A percentile compares a stretch with the other conserved stretches of the same genome.
phyloP scores from a whole-genome alignment of 2,888 invertebrate species.

The Lithophane semibrunnea region DNA sequence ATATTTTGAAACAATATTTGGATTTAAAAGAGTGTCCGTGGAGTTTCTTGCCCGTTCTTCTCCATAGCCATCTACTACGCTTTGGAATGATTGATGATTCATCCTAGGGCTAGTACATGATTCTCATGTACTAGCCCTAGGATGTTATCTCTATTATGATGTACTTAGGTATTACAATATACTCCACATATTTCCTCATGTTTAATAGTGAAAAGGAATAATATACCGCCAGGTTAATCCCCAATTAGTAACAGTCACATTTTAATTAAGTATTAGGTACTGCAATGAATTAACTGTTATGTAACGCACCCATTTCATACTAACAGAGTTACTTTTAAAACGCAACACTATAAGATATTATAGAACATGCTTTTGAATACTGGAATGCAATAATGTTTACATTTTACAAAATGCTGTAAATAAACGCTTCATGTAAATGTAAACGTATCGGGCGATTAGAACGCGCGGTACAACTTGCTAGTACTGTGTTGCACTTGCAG shows the following conservation, averaged over 20 bases:
- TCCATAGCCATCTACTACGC: no score
- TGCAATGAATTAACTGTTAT: slow-evolving; percentile 5
- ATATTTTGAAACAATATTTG: no score
- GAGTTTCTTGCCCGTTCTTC: no score
- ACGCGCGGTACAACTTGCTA: slow-evolving; percentile 53
- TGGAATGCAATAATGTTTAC: slow-evolving; percentile 53
- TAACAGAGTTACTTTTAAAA: neutral
- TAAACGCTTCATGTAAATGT: slow-evolving; percentile 51
- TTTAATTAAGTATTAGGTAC: slow-evolving; percentile 1
- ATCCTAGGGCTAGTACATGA: no score
- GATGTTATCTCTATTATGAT: neutral
- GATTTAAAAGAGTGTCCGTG: no score
- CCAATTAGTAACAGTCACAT: slow-evolving; percentile 13
- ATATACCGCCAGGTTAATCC: neutral
- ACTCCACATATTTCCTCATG: neutral
- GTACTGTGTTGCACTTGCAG: slow-evolving; percentile 69
- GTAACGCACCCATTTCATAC: slow-evolving; percentile 4
- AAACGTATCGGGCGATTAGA: slow-evolving; percentile 61
- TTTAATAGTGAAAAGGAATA: neutral
- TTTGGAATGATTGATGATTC: no score
- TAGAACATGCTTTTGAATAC: slow-evolving; percentile 18
- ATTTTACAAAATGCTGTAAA: slow-evolving; percentile 57
- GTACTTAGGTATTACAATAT: neutral
- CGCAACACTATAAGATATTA: neutral
- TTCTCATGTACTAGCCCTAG: neutral